Percentiles rank a stretch among this genome's conserved stretches.
Conservation (phyloP, 2,888 invertebrate genomes). For the Scotopteryx bipunctaria region DNA sequence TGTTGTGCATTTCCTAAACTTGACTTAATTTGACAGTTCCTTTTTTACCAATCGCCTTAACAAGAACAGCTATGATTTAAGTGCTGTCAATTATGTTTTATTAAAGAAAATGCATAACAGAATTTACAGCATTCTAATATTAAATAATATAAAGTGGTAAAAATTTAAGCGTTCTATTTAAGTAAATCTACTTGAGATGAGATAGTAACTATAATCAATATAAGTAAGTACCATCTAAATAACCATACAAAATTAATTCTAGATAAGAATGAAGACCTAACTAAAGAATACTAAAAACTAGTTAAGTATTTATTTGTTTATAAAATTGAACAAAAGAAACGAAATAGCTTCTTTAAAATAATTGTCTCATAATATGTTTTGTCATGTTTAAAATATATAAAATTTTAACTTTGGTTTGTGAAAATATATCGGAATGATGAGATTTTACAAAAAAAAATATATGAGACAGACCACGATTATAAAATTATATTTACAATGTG, state of each 20-base stretch:
- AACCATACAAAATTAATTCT: background rate
- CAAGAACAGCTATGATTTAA: too few relatives aligned
- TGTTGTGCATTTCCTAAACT: too few relatives aligned
- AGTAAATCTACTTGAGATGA: constrained; percentile 22
- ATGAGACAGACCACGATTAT: constrained; percentile 20
- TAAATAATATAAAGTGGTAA: background rate
- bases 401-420: background rate
- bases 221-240: constrained; percentile 13
- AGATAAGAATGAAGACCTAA: background rate
- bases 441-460: constrained; percentile 5
- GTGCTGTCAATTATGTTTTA: too few relatives aligned
- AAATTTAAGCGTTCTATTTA: constrained; percentile 14
- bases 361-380: constrained; percentile 19
- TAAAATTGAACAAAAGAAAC: constrained; percentile 22
- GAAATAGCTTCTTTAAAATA: constrained; percentile 10
- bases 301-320: constrained; percentile 3
- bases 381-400: background rate
- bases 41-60: too few relatives aligned
- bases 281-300: background rate
- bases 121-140: background rate
- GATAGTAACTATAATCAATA: constrained; percentile 11
- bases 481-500: constrained; percentile 23
- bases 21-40: too few relatives aligned
- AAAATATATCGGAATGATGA: constrained; percentile 13
- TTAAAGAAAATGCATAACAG: too few relatives aligned